These are phyloP conservation scores for Eristalinus sepulchralis DNA, from an alignment of 2,888 invertebrate species.

Conservation along the genomic window DNA sequence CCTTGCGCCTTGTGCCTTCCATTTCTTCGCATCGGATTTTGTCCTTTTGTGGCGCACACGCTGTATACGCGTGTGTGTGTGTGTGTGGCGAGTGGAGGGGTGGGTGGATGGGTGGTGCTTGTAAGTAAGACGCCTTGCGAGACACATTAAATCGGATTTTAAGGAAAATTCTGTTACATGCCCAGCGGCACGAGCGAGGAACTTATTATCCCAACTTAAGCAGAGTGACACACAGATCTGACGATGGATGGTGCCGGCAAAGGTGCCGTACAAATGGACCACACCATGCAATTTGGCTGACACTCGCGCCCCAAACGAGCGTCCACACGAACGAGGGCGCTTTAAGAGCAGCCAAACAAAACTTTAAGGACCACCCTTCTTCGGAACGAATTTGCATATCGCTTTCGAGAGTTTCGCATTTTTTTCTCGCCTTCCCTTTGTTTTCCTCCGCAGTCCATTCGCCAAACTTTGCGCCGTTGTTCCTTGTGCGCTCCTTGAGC, in stretches of 20 bases:
- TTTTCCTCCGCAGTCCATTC: background rate
- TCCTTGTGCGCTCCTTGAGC: background rate
- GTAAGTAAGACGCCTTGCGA: slow-evolving; percentile 10
- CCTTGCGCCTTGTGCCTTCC: background rate
- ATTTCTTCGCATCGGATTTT: background rate
- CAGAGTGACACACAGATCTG: background rate
- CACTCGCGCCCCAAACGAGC: background rate
- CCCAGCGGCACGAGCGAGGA: background rate
- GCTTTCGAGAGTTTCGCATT: background rate
- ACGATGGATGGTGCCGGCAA: background rate
- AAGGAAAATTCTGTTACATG: slow-evolving; percentile 9
- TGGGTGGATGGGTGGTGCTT: too few relatives aligned
- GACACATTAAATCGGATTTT: slow-evolving; percentile 30
- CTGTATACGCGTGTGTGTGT: background rate
- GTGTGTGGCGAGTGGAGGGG: too few relatives aligned
- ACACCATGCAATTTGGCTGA: background rate
- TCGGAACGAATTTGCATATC: slow-evolving; percentile 1
- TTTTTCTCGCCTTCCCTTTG: background rate
- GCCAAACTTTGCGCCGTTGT: background rate
- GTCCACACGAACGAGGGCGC: background rate
- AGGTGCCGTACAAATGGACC: background rate
- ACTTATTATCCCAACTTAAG: slow-evolving; percentile 8
- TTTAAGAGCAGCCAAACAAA: background rate
- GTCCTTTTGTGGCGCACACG: background rate
- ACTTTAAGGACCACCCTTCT: background rate